Conservation (phyloP, 2,113 vertebrate genomes). For the Amblyopsis rosae region DNA sequence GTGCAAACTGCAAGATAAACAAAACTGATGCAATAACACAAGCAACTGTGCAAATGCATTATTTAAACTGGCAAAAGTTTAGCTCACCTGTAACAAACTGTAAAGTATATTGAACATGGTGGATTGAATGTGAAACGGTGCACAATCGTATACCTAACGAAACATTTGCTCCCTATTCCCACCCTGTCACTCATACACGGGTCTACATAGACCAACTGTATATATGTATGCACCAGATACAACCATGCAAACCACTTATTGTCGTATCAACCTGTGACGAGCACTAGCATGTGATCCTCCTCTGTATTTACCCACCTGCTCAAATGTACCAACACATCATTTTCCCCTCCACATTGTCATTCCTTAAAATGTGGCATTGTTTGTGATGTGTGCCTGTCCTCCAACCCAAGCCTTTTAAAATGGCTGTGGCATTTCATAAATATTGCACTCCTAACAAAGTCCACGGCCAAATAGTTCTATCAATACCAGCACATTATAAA, state of each 20-base stretch:
- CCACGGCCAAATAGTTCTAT: neutral
- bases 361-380: too few species aligned
- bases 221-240: conserved; percentile 45
- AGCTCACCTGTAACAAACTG: conserved; percentile 2
- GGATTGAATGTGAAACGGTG: conserved; percentile 45
- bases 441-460: neutral
- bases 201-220: conserved; percentile 21
- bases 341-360: conserved; percentile 47
- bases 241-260: conserved; percentile 67
- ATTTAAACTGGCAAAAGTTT: neutral
- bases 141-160: conserved; percentile 28
- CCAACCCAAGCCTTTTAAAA: neutral
- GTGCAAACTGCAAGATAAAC: conserved; percentile 1
- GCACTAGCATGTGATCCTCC: conserved; percentile 39
- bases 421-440: neutral
- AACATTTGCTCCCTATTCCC: conserved; percentile 58
- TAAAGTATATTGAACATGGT: conserved; percentile 8
- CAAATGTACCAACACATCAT: conserved; percentile 49
- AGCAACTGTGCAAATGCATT: neutral
- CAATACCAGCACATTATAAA: neutral
- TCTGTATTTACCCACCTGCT: conserved; percentile 62
- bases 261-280: conserved; percentile 70
- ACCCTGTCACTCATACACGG: conserved; percentile 61
- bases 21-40: neutral
- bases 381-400: neutral